Conservation (phyloP, 2,888 invertebrate species). For the Tetranychus truncatus region DNA sequence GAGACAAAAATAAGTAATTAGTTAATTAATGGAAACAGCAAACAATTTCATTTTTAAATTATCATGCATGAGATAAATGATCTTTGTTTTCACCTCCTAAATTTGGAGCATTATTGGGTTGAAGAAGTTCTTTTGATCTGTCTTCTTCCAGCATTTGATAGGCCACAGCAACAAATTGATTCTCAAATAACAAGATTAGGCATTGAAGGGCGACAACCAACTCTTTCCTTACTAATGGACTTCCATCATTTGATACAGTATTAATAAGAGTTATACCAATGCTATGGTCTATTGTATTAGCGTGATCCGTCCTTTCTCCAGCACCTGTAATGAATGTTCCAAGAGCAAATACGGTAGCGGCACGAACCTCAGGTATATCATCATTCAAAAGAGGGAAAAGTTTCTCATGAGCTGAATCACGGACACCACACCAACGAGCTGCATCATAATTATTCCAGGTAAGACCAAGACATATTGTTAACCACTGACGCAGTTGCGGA, state of each 20-base stretch:
- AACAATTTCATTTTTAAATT: not conserved
- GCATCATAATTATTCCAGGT: constrained; percentile 74
- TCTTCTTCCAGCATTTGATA: constrained; percentile 41
- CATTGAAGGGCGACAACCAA: constrained; percentile 68
- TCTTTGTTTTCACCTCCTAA: not conserved
- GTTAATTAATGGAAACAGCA: not conserved
- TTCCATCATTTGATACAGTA: constrained; percentile 59
- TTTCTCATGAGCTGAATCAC: constrained; percentile 92
- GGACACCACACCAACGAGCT: constrained; percentile 81
- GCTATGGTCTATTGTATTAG: constrained; percentile 77
- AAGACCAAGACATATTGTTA: constrained; percentile 72
- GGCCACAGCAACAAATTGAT: constrained; percentile 58
- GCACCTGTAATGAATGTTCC: constrained; percentile 79
- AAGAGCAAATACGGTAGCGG: constrained; percentile 79
- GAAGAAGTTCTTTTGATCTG: constrained; percentile 27
- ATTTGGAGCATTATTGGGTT: not conserved
- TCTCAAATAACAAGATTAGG: constrained; percentile 68
- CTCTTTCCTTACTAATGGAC: constrained; percentile 62
- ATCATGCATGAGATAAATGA: not conserved
- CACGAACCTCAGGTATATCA: constrained; percentile 71
- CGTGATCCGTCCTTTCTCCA: constrained; percentile 68
- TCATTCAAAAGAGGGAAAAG: constrained; percentile 60
- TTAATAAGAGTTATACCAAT: constrained; percentile 70
- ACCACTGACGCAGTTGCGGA: constrained; percentile 47
- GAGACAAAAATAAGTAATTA: not conserved